A percentile compares a stretch with the other conserved stretches of the same genome.
Conservation (phyloP, 2,888 invertebrate species). For the Drosophila limbata region DNA sequence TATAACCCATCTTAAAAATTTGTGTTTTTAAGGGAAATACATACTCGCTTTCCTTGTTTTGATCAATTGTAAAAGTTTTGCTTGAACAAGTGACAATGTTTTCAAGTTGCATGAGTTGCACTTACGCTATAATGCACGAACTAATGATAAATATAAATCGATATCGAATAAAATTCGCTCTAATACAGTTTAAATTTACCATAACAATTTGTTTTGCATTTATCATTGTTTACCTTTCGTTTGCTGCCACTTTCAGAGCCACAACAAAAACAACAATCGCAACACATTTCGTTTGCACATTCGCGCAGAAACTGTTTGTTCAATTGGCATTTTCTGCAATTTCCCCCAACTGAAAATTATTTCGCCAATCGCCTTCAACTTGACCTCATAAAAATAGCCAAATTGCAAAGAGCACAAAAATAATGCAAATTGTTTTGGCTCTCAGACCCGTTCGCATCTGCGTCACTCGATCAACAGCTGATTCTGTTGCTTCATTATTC, state of each 20-base stretch:
- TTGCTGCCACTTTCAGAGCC: constrained; percentile 30
- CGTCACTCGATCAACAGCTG: constrained; percentile 65
- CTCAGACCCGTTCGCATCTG: constrained; percentile 20
- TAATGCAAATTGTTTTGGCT: constrained; percentile 15
- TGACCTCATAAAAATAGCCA: constrained; percentile 74
- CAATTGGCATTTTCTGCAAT: constrained; percentile 42
- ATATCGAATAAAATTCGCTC: background rate
- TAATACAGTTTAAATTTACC: constrained; percentile 7
- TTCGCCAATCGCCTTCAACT: constrained; percentile 73
- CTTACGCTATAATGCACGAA: constrained; percentile 7
- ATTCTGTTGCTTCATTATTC: constrained; percentile 30
- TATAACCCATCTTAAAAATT: background rate
- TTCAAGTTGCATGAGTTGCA: constrained; percentile 36
- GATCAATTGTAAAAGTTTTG: constrained; percentile 36
- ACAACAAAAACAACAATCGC: constrained; percentile 42
- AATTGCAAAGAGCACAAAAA: constrained; percentile 2
- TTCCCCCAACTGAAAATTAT: constrained; percentile 29
- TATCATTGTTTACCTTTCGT: background rate
- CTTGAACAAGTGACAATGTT: constrained; percentile 3
- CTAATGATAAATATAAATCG: background rate
- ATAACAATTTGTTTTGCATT: constrained; percentile 12
- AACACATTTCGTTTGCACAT: constrained; percentile 60
- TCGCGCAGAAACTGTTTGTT: constrained; percentile 67
- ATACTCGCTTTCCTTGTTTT: background rate
- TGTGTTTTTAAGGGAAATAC: background rate